Percentiles rank a stretch among this genome's conserved stretches.
Evolutionary conservation across 2,797 vertebrate genomes (phyloP).

Genomic region (Cheirogaleus major): DNA sequence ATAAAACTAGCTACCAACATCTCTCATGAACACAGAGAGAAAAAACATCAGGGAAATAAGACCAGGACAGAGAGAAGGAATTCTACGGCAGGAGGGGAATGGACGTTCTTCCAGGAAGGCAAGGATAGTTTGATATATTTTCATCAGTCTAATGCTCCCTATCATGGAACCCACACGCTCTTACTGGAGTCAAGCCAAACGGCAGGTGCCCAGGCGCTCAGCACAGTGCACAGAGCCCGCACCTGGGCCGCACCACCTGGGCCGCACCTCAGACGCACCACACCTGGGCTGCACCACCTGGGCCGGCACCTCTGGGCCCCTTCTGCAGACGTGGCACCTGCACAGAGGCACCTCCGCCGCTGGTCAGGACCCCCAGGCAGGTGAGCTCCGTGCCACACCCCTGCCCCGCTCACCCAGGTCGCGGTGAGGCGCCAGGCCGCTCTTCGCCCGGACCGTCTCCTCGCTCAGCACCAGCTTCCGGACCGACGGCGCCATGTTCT

Average conservation of each 20-base stretch:
- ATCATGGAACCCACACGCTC: background rate
- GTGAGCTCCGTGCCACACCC: background rate
- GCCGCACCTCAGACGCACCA: too few species aligned
- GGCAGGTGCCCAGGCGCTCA: too few species aligned
- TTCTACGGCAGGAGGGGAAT: background rate
- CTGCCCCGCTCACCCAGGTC: slow-evolving; percentile 66
- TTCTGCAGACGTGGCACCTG: background rate
- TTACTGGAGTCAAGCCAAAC: too few species aligned
- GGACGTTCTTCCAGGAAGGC: background rate
- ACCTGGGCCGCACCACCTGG: too few species aligned
- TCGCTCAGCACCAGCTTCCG: slow-evolving; percentile 55
- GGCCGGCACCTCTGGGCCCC: background rate
- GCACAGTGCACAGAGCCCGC: too few species aligned
- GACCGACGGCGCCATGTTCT: slow-evolving; percentile 57
- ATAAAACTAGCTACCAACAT: background rate
- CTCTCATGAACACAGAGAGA: background rate
- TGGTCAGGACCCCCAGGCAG: background rate
- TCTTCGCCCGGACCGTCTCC: slow-evolving; percentile 65
- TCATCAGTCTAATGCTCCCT: background rate
- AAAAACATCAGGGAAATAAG: background rate
- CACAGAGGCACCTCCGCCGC: background rate
- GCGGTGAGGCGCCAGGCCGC: slow-evolving; percentile 61
- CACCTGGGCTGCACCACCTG: too few species aligned
- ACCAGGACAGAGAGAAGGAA: background rate
- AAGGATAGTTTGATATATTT: background rate